Percentiles rank a stretch among this genome's conserved stretches.
Conservation (phyloP, 2,113 vertebrate genomes). For the Ameiurus melas region DNA sequence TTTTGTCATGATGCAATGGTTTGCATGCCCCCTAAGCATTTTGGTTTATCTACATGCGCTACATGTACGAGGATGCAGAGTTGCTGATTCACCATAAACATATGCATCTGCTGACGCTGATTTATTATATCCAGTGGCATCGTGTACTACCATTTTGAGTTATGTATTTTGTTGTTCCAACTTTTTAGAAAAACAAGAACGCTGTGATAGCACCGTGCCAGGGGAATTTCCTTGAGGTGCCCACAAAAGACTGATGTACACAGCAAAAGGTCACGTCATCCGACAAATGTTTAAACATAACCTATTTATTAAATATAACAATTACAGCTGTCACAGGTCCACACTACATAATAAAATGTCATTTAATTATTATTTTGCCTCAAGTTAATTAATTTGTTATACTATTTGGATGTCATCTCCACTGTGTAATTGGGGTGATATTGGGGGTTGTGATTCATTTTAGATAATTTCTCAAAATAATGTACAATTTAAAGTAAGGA, state of each 20-base stretch:
- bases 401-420: background rate
- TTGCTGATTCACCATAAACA: background rate
- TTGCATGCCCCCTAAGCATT: background rate
- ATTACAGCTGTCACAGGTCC: background rate
- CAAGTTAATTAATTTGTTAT: background rate
- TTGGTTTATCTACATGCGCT: background rate
- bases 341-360: background rate
- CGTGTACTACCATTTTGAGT: background rate
- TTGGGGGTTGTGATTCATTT: background rate
- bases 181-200: background rate
- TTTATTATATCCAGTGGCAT: background rate
- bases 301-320: background rate
- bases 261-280: background rate
- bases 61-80: background rate
- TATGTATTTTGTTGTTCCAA: background rate
- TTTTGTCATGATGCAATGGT: background rate
- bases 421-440: background rate
- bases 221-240: background rate
- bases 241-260: background rate
- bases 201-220: background rate
- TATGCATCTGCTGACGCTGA: background rate
- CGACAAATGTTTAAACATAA: background rate
- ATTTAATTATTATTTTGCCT: background rate
- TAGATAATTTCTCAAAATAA: background rate
- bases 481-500: background rate